These are phyloP conservation scores for Streptopelia turtur DNA, from an alignment of 2,797 vertebrate genomes.

Conservation along the genomic window DNA sequence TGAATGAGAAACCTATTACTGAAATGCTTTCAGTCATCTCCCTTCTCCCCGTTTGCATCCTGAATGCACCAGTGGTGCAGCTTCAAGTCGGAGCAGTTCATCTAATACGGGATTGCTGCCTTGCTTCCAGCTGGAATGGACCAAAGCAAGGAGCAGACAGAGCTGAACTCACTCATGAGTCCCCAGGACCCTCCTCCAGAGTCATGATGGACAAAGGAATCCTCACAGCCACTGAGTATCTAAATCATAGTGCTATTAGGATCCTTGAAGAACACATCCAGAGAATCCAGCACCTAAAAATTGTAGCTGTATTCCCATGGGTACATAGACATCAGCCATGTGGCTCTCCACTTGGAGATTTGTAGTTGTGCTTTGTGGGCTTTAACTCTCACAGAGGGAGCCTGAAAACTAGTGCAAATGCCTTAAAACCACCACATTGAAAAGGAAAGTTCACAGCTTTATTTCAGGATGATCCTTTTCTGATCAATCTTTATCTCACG, in stretches of 20 bases:
- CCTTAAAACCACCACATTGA: neutral
- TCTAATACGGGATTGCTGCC: neutral
- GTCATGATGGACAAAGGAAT: neutral
- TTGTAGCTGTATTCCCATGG: neutral
- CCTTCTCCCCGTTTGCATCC: neutral
- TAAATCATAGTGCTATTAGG: neutral
- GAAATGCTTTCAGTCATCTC: neutral
- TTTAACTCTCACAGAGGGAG: neutral
- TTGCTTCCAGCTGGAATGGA: neutral
- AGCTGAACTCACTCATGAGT: neutral
- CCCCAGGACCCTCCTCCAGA: neutral
- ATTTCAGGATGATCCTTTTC: neutral
- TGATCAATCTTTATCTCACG: accelerated
- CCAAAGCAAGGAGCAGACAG: neutral
- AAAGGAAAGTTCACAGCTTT: neutral
- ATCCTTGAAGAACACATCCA: neutral
- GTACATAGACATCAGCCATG: accelerated
- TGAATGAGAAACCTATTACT: neutral
- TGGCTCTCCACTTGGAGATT: neutral
- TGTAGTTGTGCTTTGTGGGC: neutral
- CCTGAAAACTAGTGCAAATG: neutral
- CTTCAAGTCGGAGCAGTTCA: neutral
- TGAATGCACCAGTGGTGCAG: neutral
- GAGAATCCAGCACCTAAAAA: neutral
- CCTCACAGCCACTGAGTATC: neutral